Base-by-base conservation (phyloP, 2,888 invertebrate genomes). In the Crematogaster levior region DNA sequence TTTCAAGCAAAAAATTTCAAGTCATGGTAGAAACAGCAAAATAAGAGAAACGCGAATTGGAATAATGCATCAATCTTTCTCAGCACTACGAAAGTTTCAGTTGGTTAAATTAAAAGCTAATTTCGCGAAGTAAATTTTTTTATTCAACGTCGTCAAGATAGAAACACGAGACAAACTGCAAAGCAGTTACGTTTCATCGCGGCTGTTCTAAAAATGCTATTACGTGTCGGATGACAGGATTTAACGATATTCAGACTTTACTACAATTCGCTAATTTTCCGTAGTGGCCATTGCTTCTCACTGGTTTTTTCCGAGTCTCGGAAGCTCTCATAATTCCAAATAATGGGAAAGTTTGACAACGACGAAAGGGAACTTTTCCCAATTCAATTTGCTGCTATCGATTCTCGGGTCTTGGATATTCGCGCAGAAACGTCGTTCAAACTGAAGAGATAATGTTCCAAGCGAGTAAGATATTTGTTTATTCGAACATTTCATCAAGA, bases 281-380 rank as follows among this genome's bases (percentile, higher is more conserved):
- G 46, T 34, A 10, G 34, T 56, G 24, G 56, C 81, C 61, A 81
- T 85, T 80, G 70, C 40, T 53, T 56, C 30, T 56, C 77, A 24
- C 15, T 10, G 40, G 21, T 37, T 37, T 68, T n/a, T 6, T 48
- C 56, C 34, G 37, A n/a, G 43, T 27, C 84, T 88, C 81, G 86
- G 63, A 82, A 85, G 83, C 86, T 88, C 88, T 86, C 91, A 88
- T 91, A 92, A 92, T 92, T 85, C 91, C 91, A 88, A 91, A 91
- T 93, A 92, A 92, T 92, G 89, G 90, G 89, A 92, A 92, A 93
- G 91, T 93, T 91, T 88, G 90, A 90, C 88, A 88, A 37, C 58
- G 68, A 30, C 51, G 82, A 65, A 83, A 80, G 87, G 85, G 88
- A 92, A 92, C 86, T 92, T 91, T 66, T 89, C 88, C 87, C 91